Percentiles rank a stretch among this genome's conserved stretches.
Conservation (phyloP, 2,797 vertebrate species). For the Cercopithecus hamlyni region DNA sequence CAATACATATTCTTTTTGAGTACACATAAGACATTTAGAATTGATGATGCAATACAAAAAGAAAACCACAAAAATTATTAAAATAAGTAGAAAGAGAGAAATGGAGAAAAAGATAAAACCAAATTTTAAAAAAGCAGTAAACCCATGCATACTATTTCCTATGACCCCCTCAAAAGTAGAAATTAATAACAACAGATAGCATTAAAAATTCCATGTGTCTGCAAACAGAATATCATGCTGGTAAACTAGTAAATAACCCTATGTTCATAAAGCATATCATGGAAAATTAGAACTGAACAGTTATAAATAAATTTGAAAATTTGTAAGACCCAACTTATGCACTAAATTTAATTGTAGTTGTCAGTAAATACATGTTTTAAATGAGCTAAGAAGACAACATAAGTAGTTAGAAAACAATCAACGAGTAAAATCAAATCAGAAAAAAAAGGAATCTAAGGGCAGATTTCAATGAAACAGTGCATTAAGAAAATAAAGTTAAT, state of each 20-base stretch:
- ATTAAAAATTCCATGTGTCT: neutral
- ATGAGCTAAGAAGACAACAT: neutral
- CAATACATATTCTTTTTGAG: neutral
- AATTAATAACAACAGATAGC: neutral
- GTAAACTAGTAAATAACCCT: neutral
- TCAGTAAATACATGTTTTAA: neutral
- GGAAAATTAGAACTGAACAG: neutral
- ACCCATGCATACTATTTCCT: neutral
- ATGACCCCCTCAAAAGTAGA: neutral
- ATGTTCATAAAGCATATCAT: neutral
- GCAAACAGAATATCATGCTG: neutral
- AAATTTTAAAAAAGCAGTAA: neutral
- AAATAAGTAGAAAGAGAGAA: neutral
- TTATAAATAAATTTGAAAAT: neutral
- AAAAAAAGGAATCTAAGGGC: neutral
- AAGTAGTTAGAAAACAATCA: neutral
- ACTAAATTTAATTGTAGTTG: neutral
- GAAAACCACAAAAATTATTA: neutral
- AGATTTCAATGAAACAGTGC: neutral
- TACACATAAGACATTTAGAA: neutral
- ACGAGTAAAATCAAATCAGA: neutral
- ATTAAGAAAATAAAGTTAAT: neutral
- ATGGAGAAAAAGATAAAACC: neutral
- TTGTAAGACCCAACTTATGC: neutral
- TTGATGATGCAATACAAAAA: neutral